Evolutionary conservation across 2,797 vertebrate genomes (phyloP), one percentile per base, ranked within the genome.

Genomic region (Chloroceryle inda): DNA sequence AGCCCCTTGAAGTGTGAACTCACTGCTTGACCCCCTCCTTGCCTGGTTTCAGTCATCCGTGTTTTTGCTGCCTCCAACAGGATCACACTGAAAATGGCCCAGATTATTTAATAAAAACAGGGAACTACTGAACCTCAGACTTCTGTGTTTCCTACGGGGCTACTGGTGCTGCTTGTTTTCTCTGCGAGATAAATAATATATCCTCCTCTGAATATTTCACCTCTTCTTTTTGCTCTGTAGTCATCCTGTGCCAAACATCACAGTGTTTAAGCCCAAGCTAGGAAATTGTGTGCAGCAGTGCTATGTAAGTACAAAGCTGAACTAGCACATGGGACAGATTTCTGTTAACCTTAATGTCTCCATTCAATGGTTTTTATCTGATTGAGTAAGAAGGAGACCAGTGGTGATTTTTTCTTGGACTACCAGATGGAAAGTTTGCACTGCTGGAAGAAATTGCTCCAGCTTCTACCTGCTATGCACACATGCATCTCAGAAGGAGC

Each of bases 61-160:
- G 77, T 80, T 87, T 93, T 73, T 97, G 91, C 90, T 96, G 89
- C 87, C 77, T 92, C 85, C 83, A 91, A 68, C 85, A 89, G 79
- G 82, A 74, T 85, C 85, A 13, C 42, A 14, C 31, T 72, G 86
- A 94, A 95, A 74, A 56, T 44, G 50, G 91, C 61, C 49, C 52
- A 72, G 35, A n/a, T 64, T 79, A 69, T 93, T 94, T 93, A 56
- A 33, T 5, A 63, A 64, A 58, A 83, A 42, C 3, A 20, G 22
- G 16, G 33, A 73, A 37, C 23, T 89, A 11, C 37, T 26, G 47
- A 92, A 68, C n/a, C n/a, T 92, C 33, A 58, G n/a, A 19, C 14
- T 64, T 81, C 18, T 40, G 13, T 40, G 19, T 61, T 73, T 83
- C 49, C 35, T 58, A 5, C 8, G 19, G 13, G 42, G 24, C 26